A percentile compares a stretch with the other conserved stretches of the same genome.
These are phyloP conservation scores for Drosophila recens DNA, from an alignment of 2,888 invertebrate species.

Conservation along the genomic window DNA sequence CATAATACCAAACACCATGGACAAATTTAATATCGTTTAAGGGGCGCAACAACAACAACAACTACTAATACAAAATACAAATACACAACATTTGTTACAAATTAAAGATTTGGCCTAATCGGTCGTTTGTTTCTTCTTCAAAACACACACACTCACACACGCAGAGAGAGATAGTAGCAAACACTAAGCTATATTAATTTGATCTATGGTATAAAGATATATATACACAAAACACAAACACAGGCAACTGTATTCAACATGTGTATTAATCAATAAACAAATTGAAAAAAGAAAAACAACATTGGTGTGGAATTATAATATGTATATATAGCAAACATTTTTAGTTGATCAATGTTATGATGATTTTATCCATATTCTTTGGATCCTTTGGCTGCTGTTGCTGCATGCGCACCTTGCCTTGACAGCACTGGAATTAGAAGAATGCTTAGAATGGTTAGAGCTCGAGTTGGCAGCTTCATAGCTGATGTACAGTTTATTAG, in stretches of 20 bases:
- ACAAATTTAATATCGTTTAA: constrained; percentile 37
- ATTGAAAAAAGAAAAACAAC: constrained; percentile 20
- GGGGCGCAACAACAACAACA: constrained; percentile 29
- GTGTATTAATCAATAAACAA: constrained; percentile 53
- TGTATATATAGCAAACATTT: not conserved
- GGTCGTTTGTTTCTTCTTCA: constrained; percentile 54
- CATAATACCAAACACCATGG: constrained; percentile 28
- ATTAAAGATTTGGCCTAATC: constrained; percentile 9
- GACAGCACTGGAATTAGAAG: constrained; percentile 19
- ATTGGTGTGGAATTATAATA: not conserved
- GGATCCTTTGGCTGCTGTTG: not conserved
- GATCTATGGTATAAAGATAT: constrained; percentile 29
- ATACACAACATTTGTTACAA: constrained; percentile 62
- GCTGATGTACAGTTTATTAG: too few relatives aligned
- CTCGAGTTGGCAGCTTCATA: not conserved
- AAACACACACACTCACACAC: constrained; percentile 8
- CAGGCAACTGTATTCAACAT: constrained; percentile 37
- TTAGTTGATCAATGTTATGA: constrained; percentile 12
- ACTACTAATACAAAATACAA: constrained; percentile 39
- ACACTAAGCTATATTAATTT: constrained; percentile 17
- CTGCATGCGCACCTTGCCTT: constrained; percentile 24
- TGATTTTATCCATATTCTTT: not conserved
- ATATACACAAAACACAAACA: constrained; percentile 22
- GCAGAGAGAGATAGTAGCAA: not conserved
- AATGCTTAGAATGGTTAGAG: not conserved